Percentiles rank a stretch among this genome's conserved stretches.
These are phyloP conservation scores for Archivesica marissinica DNA, from an alignment of 1,140 invertebrate species.

Conservation along the genomic window DNA sequence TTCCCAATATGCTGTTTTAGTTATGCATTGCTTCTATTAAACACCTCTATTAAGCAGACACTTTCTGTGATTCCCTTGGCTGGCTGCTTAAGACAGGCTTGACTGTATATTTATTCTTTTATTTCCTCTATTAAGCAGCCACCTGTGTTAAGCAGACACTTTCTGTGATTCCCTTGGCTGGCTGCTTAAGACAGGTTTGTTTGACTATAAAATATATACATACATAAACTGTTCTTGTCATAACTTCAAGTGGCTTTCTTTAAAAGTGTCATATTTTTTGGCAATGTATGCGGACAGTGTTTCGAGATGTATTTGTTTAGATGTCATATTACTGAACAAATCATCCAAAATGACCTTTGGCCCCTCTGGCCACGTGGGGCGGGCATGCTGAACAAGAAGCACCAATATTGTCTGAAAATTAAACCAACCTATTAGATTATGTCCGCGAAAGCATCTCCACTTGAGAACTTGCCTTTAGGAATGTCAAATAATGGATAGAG, in stretches of 20 bases:
- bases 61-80: no score
- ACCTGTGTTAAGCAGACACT: no score
- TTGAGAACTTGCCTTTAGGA: slow-evolving; percentile 34
- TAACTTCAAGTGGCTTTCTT: no score
- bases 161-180: no score
- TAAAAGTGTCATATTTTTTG: neutral
- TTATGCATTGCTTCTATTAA: no score
- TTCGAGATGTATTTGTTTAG: neutral
- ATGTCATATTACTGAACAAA: slow-evolving; percentile 44
- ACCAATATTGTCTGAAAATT: slow-evolving; percentile 48
- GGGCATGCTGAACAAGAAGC: slow-evolving; percentile 13
- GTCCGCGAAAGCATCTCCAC: neutral
- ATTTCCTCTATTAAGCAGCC: no score
- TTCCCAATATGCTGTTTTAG: no score
- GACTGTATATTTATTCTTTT: no score
- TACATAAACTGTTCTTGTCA: neutral
- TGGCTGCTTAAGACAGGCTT: no score
- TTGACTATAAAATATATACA: no score
- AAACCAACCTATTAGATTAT: slow-evolving; percentile 52
- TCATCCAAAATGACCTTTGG: slow-evolving; percentile 18
- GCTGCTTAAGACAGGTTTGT: no score
- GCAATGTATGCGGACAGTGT: neutral
- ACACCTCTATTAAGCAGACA: no score
- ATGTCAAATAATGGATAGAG: slow-evolving; percentile 20
- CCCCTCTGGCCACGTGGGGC: slow-evolving; percentile 15